These are phyloP conservation scores for Rissa tridactyla DNA, from an alignment of 2,113 vertebrate species.

Conservation along the genomic window DNA sequence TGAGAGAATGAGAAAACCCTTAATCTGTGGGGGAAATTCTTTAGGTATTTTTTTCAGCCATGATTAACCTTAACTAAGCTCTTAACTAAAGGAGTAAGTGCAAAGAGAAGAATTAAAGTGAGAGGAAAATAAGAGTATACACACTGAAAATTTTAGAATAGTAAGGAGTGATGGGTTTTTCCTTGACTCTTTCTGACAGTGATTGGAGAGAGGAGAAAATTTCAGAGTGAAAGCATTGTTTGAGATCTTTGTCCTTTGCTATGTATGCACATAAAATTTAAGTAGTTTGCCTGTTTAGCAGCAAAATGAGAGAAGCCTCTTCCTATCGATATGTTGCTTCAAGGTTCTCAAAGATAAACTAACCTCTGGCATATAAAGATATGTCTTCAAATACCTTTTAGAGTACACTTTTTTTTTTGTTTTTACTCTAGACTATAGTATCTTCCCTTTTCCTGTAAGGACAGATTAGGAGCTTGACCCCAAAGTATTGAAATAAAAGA, in stretches of 20 bases:
- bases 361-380: not conserved
- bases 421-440: not conserved
- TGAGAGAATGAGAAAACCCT: not conserved
- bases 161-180: not conserved
- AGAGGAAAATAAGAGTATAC: not conserved
- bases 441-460: not conserved
- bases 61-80: not conserved
- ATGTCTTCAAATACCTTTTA: not conserved
- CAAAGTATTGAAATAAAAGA: not conserved
- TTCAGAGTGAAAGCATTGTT: not conserved
- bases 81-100: not conserved
- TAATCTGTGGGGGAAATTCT: not conserved
- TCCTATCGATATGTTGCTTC: not conserved
- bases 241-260: not conserved
- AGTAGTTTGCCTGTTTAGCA: not conserved
- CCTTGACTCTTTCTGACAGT: not conserved
- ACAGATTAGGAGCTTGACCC: not conserved
- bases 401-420: not conserved
- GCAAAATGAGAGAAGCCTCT: not conserved
- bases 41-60: not conserved
- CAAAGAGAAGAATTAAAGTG: not conserved
- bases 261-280: not conserved
- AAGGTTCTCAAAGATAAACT: not conserved
- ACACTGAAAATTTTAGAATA: not conserved
- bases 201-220: not conserved